These are phyloP conservation scores for Masticophis lateralis DNA, from an alignment of 2,797 vertebrate genomes.

Conservation along the genomic window DNA sequence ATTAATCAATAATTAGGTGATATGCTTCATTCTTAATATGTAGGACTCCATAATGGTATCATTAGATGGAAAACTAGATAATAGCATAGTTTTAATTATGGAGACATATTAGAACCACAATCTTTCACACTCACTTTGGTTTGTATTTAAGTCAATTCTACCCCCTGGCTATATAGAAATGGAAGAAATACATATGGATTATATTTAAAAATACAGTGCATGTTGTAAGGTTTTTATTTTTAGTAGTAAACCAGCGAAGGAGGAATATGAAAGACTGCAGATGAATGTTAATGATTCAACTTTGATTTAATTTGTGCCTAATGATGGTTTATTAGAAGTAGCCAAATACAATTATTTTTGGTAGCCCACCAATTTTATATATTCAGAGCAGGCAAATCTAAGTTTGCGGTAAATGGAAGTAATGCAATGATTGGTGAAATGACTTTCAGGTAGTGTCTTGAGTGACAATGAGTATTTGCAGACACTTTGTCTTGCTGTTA, in stretches of 20 bases:
- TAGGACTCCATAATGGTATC: constrained; percentile 49
- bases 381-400: constrained; percentile 57
- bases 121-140: constrained; percentile 41
- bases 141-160: constrained; percentile 51
- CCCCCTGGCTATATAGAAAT: constrained; percentile 42
- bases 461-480: background rate
- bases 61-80: constrained; percentile 70
- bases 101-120: constrained; percentile 60
- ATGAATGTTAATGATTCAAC: constrained; percentile 64
- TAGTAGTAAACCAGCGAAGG: constrained; percentile 41
- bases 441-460: background rate
- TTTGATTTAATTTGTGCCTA: constrained; percentile 67
- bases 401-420: constrained; percentile 65
- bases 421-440: constrained; percentile 1
- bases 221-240: constrained; percentile 23
- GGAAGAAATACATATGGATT: constrained; percentile 53
- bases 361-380: constrained; percentile 34
- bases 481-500: background rate
- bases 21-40: constrained; percentile 56
- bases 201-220: background rate
- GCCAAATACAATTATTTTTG: constrained; percentile 53
- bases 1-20: constrained; percentile 68
- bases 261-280: constrained; percentile 63
- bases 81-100: constrained; percentile 67
- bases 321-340: constrained; percentile 68